phyloP scores from a whole-genome alignment of 2,797 vertebrate species.

The Parambassis ranga region DNA sequence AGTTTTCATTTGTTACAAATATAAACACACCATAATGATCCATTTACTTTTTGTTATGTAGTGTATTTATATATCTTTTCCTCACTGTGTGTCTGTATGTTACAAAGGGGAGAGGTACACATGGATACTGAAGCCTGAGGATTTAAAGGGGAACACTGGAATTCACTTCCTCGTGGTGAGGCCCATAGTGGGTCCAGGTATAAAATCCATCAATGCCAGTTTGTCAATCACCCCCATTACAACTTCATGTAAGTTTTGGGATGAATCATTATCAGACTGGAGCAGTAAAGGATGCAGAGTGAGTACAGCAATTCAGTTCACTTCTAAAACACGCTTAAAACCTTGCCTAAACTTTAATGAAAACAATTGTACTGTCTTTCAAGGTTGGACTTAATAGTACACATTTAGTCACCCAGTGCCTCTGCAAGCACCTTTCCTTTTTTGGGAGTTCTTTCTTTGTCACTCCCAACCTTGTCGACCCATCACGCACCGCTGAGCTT shows the following conservation, averaged over 20 bases:
- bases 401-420: constrained; percentile 81
- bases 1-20: no score
- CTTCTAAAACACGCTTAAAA: neutral
- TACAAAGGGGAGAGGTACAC: constrained; percentile 81
- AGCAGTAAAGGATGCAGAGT: constrained; percentile 86
- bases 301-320: constrained; percentile 40
- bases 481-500: constrained; percentile 83
- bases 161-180: constrained; percentile 84
- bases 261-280: constrained; percentile 81
- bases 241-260: constrained; percentile 88
- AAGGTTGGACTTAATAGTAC: constrained; percentile 87
- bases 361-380: neutral
- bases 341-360: neutral
- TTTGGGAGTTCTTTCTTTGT: constrained; percentile 92
- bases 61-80: neutral
- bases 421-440: constrained; percentile 92
- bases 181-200: constrained; percentile 77
- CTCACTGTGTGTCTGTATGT: constrained; percentile 1
- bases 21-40: no score
- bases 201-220: constrained; percentile 72
- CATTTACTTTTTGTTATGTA: neutral
- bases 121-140: constrained; percentile 84
- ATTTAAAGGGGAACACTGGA: constrained; percentile 79
- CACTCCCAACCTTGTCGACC: constrained; percentile 86
- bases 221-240: constrained; percentile 84